Conservation (phyloP, 2,113 vertebrate species). For the Neoarius graeffei region DNA sequence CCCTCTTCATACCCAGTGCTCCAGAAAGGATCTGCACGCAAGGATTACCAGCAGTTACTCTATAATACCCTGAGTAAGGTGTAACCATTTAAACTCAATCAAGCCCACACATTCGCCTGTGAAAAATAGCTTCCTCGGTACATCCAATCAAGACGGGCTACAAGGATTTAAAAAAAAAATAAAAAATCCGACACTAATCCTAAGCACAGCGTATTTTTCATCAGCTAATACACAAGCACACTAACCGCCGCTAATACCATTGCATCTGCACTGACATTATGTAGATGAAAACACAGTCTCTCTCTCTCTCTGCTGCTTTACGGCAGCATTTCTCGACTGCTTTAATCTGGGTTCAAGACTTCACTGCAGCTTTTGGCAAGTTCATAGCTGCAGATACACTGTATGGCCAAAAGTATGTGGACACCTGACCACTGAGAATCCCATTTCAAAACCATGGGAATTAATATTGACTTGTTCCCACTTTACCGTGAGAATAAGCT, state of each 20-base stretch:
- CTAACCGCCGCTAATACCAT: not conserved
- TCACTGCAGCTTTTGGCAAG: not conserved
- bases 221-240: not conserved
- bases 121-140: not conserved
- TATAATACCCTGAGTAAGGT: not conserved
- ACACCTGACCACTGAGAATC: not conserved
- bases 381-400: not conserved
- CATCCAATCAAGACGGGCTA: not conserved
- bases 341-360: not conserved
- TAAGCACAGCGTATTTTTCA: not conserved
- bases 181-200: not conserved
- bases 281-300: not conserved
- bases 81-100: not conserved
- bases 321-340: not conserved
- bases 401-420: not conserved
- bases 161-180: not conserved
- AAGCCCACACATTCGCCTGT: not conserved
- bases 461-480: not conserved
- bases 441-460: not conserved
- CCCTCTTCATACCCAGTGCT: not conserved
- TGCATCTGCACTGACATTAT: not conserved
- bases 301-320: not conserved
- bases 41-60: too few species aligned
- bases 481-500: not conserved
- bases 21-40: too few species aligned